Conservation (phyloP, 2,888 invertebrate genomes). For the Tetragonisca angustula region DNA sequence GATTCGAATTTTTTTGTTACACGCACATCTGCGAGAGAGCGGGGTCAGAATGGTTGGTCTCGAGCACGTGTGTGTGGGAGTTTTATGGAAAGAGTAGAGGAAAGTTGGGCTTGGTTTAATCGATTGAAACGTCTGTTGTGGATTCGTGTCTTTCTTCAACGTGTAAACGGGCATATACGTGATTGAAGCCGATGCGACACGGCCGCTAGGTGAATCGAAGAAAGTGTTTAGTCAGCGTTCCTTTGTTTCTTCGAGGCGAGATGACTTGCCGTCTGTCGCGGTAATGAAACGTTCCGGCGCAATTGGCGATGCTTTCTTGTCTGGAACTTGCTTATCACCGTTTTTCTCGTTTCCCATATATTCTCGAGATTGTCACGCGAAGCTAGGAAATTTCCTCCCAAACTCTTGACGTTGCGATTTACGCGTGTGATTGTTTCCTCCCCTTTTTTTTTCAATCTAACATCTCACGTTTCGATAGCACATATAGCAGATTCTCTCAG, state of each 20-base stretch:
- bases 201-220: neutral
- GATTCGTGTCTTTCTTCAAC: neutral
- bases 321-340: neutral
- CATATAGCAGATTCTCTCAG: no score
- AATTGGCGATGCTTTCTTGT: neutral
- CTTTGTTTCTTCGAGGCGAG: neutral
- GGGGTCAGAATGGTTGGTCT: neutral
- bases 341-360: neutral
- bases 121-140: neutral
- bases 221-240: constrained; percentile 16
- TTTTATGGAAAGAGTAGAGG: neutral
- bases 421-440: no score
- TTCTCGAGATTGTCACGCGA: neutral
- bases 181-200: neutral
- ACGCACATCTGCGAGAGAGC: neutral
- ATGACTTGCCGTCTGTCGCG: neutral
- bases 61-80: neutral
- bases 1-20: no score
- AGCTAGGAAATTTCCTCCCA: no score
- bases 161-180: neutral
- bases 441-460: no score
- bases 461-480: no score
- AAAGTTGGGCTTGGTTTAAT: neutral
- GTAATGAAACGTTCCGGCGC: neutral
- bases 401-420: no score